Base-by-base conservation (phyloP, 2,888 invertebrate species). In the Camptogramma bilineatum region DNA sequence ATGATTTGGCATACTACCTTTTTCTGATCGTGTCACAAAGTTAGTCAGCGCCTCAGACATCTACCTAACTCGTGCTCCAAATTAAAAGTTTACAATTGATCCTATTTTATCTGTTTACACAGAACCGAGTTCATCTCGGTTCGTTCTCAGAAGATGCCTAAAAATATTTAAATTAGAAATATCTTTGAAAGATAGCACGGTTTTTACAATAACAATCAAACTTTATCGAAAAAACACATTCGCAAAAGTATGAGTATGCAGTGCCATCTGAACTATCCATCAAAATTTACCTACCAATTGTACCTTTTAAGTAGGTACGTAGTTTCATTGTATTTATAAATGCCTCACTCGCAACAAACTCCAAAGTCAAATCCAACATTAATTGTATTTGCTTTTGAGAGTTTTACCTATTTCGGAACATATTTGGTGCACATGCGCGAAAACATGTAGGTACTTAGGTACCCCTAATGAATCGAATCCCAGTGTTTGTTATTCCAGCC, bases 401-500 rank as follows among this genome's bases (percentile, higher is more conserved):
- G 10, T 34, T 34, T 34, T 28, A 0, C 7, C 5, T 28, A 28
- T n/a, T n/a, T n/a, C n/a, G 28, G 28, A 4, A 10, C 13, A 13
- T 3, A 42, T 42, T 44, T 44, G 44, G 16, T 42, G n/a, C 13
- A 7, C 18, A 19, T 39, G 52, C n/a, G 7, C 19, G 8, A 28
- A 28, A 39, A 53, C 21, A 39, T 39, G 24, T 4, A 42, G 4
- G 21, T 21, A 21, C n/a, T 24, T 21, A n/a, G n/a, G n/a, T n/a
- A n/a, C n/a, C n/a, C 13, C 18, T 46, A 52, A 52, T 52, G 46
- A 21, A 62, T 46, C 48, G n/a, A 34, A 55, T 56, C 44, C 57
- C 50, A 51, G 48, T 51, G 55, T 44, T 68, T 58, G 42, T 57
- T 46, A 54, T 51, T 39, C 48, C 28, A 65, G 57, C 48, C 28